These are phyloP conservation scores for Lathronympha strigana DNA, from an alignment of 2,888 invertebrate genomes.

Conservation along the genomic window DNA sequence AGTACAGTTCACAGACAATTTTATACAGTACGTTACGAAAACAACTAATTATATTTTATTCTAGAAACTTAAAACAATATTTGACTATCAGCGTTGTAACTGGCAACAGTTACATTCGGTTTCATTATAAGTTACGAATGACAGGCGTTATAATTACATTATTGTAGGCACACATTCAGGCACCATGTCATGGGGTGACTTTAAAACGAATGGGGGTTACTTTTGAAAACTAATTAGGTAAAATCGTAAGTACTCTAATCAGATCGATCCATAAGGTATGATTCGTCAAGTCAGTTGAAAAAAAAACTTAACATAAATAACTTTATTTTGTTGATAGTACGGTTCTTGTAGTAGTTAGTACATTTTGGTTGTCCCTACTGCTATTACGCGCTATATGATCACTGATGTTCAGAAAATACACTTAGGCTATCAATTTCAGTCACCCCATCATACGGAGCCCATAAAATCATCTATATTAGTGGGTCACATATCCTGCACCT, in stretches of 20 bases:
- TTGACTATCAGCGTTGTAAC: background rate
- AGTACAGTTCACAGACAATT: slow-evolving; percentile 33
- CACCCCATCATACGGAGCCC: background rate
- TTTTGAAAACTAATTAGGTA: no score
- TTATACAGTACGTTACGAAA: slow-evolving; percentile 21
- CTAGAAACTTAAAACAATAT: slow-evolving; percentile 13
- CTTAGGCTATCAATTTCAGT: background rate
- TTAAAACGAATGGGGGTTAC: no score
- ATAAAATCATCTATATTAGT: background rate
- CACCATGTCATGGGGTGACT: slow-evolving; percentile 4
- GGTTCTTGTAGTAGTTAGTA: no score
- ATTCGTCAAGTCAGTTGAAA: no score
- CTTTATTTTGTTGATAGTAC: no score
- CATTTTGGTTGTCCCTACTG: no score
- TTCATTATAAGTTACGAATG: background rate
- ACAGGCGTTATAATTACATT: background rate
- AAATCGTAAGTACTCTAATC: no score
- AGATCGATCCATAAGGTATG: no score
- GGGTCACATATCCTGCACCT: background rate
- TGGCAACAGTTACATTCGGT: background rate
- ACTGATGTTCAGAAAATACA: background rate
- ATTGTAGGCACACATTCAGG: slow-evolving; percentile 2
- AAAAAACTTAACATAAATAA: no score
- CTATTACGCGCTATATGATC: no score
- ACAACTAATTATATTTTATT: slow-evolving; percentile 7